Base-by-base conservation (phyloP, 2,888 invertebrate genomes). In the Tanytarsus gracilentus region DNA sequence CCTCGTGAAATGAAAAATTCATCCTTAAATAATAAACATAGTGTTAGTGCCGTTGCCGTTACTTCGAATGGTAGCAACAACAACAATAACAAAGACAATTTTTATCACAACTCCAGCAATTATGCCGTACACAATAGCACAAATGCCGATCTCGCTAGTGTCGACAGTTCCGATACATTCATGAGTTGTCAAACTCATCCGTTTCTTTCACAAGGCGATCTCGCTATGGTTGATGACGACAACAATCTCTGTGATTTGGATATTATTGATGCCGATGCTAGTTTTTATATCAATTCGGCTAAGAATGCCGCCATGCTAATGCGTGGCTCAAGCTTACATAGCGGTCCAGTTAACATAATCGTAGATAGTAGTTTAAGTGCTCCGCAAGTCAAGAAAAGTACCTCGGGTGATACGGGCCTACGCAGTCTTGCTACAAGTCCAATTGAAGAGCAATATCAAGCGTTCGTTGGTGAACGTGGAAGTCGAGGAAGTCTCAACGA, bases 101-200 rank as follows among this genome's bases (percentile, higher is more conserved):
- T 48, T 25, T n/a, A 36, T 16, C n/a, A 36, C 36, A 36, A 14
- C n/a, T 14, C 36, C n/a, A 36, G 36, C 16, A 69, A 69, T 64
- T 71, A 69, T 64, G 69, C 68, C 62, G 72, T 74, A 64, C 71
- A 71, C 62, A 74, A 69, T 62, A 72, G 72, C 65, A 74, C 73
- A 65, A 74, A 72, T 67, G 76, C 72, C 26, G 79, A 79, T 64
- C 67, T 79, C 68, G 80, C 78, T 64, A 80, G 80, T 68, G 77
- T 81, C 66, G 80, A 81, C 78, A 86, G 92, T 77, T 87, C 92
- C 70, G 95, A 95, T 76, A 95, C 95, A 66, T 96, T 92, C 77
- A 92, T 92, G 75, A 94, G 92, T 77, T 95, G 95, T 79, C 88
- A 92, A 78, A 94, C 95, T 70, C 93, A 94, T 79, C 92, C 92